These are phyloP conservation scores for Rhincodon typus DNA, from an alignment of 2,797 vertebrate genomes.

Conservation along the genomic window DNA sequence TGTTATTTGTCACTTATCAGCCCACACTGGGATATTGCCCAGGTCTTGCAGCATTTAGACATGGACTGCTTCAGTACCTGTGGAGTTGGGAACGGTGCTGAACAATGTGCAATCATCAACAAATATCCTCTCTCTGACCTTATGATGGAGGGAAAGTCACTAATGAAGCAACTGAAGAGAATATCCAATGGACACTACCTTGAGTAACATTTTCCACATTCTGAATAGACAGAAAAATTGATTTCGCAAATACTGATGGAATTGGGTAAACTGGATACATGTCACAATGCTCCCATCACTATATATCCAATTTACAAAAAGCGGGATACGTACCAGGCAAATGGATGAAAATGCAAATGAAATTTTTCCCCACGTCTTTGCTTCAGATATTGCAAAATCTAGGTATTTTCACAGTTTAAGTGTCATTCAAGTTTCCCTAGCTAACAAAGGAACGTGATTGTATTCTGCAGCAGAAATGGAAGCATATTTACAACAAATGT, in stretches of 20 bases:
- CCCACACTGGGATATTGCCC: too few species aligned
- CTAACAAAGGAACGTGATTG: background rate
- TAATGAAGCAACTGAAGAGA: too few species aligned
- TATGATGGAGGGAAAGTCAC: too few species aligned
- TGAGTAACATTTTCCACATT: too few species aligned
- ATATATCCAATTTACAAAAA: background rate
- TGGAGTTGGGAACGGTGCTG: too few species aligned
- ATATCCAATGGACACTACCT: too few species aligned
- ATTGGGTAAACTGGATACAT: background rate
- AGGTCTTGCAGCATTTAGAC: too few species aligned
- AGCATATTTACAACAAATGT: background rate
- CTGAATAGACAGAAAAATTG: background rate
- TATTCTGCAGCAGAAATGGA: background rate
- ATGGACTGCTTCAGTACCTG: too few species aligned
- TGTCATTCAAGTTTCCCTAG: background rate
- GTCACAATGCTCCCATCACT: background rate
- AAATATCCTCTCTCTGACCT: too few species aligned
- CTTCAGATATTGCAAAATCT: constrained; percentile 18
- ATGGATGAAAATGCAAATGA: background rate
- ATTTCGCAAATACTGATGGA: background rate
- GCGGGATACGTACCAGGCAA: background rate
- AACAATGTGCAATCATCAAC: too few species aligned
- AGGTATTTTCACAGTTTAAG: constrained; percentile 1
- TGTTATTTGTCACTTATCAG: too few species aligned
- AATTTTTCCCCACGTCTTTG: background rate